These are phyloP conservation scores for Bombus impatiens DNA, from an alignment of 1,140 invertebrate species.

Conservation along the genomic window DNA sequence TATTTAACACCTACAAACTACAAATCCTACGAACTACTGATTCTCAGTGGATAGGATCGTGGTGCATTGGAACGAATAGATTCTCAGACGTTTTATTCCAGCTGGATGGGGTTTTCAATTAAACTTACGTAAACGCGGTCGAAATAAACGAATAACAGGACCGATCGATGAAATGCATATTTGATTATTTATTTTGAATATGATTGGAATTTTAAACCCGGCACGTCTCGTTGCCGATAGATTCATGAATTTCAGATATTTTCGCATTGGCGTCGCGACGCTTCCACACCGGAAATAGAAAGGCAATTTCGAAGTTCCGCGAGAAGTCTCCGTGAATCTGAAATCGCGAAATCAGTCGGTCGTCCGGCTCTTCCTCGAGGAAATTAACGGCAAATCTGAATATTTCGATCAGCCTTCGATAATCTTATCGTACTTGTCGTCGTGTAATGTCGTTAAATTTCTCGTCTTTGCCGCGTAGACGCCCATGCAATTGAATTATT, in stretches of 20 bases:
- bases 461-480: background rate
- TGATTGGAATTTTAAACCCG: conserved; percentile 50
- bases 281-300: background rate
- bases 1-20: no score
- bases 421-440: background rate
- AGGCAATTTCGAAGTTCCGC: conserved; percentile 3
- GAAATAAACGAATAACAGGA: background rate
- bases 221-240: conserved; percentile 25
- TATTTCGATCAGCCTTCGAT: background rate
- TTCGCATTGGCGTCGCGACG: conserved; percentile 14
- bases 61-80: background rate
- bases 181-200: conserved; percentile 54
- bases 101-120: conserved; percentile 15
- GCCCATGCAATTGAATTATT: conserved; percentile 20
- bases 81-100: background rate
- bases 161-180: conserved; percentile 43
- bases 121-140: conserved; percentile 1
- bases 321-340: background rate
- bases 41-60: background rate
- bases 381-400: background rate
- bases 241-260: conserved; percentile 51
- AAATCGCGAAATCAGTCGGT: background rate
- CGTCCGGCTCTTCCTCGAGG: no score
- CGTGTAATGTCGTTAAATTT: background rate
- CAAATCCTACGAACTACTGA: background rate